These are phyloP conservation scores for Chionodraco myersi DNA, from an alignment of 2,113 vertebrate genomes.

Conservation along the genomic window DNA sequence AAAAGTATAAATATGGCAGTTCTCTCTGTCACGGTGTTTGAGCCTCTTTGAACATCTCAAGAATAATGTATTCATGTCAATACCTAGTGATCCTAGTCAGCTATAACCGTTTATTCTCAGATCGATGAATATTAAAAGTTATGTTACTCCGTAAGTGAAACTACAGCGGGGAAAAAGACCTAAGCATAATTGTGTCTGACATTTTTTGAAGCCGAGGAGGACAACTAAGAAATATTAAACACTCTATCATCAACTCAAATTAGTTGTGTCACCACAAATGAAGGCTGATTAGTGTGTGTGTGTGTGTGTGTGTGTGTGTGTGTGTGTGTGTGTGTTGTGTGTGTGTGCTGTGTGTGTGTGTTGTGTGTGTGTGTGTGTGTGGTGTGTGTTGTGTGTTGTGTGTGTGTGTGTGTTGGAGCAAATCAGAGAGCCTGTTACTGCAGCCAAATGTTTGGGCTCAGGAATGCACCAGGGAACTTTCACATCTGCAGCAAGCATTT, in stretches of 20 bases:
- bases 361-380: slow-evolving; percentile 16
- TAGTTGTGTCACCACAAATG: slow-evolving; percentile 28
- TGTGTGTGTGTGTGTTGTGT: slow-evolving; percentile 14
- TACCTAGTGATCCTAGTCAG: background rate
- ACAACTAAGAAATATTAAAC: slow-evolving; percentile 43
- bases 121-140: background rate
- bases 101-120: background rate
- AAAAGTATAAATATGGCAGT: background rate
- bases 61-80: background rate
- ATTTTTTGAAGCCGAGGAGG: slow-evolving; percentile 13
- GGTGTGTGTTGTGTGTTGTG: slow-evolving; percentile 13
- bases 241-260: slow-evolving; percentile 46
- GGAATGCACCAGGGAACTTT: slow-evolving; percentile 68
- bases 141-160: background rate
- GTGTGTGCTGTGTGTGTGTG: slow-evolving; percentile 38
- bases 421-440: slow-evolving; percentile 55
- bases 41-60: background rate
- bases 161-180: background rate
- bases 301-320: slow-evolving; percentile 8
- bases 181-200: background rate
- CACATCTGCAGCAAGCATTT: slow-evolving; percentile 65
- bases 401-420: slow-evolving; percentile 56
- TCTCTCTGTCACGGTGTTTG: background rate
- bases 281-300: slow-evolving; percentile 1
- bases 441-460: slow-evolving; percentile 70